Conservation (phyloP, 2,797 vertebrate species). For the Amblyraja radiata region DNA sequence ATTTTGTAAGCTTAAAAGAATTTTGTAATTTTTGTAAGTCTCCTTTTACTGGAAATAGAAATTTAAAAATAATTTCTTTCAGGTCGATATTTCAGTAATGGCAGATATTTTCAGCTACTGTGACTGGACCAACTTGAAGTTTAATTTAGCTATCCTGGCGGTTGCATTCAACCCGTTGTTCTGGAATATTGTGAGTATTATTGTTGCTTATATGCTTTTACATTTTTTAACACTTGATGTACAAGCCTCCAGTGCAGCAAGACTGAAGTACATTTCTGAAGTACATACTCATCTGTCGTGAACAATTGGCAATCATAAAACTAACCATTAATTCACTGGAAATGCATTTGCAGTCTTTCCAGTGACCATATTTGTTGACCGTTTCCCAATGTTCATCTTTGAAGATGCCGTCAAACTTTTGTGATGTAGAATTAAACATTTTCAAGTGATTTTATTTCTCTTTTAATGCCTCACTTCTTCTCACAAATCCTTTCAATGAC, state of each 20-base stretch:
- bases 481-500: neutral
- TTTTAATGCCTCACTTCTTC: neutral
- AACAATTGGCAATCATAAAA: neutral
- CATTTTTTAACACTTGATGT: neutral
- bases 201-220: neutral
- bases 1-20: too few relatives aligned
- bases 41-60: neutral
- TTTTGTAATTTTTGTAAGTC: too few relatives aligned
- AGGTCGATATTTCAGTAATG: constrained; percentile 61
- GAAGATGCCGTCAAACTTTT: neutral
- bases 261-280: neutral
- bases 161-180: constrained; percentile 72
- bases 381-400: neutral
- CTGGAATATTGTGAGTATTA: constrained; percentile 72
- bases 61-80: constrained; percentile 39
- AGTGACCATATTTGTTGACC: neutral
- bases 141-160: constrained; percentile 55
- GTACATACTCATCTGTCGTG: neutral
- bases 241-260: neutral
- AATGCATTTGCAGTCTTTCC: neutral
- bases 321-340: neutral
- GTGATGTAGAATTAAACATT: neutral
- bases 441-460: too few relatives aligned
- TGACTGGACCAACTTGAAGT: constrained; percentile 54
- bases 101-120: constrained; percentile 51